Percentiles rank a stretch among this genome's conserved stretches.
Conservation (phyloP, 2,797 vertebrate genomes). For the Strix occidentalis region DNA sequence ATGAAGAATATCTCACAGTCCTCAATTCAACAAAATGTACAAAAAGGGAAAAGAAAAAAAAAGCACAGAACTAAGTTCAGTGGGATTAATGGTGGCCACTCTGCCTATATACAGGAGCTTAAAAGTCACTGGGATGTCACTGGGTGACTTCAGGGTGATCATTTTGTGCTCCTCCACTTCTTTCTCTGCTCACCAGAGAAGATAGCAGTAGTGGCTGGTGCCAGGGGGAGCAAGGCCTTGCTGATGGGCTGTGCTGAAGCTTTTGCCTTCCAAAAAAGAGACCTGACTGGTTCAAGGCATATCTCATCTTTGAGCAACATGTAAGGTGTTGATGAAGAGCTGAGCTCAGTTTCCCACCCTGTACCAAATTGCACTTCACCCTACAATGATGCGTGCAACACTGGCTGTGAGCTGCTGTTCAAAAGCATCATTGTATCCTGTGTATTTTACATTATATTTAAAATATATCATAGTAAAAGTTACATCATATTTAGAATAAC, state of each 20-base stretch:
- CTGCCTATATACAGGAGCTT: neutral
- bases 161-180: neutral
- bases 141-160: neutral
- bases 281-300: too few species aligned
- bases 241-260: neutral
- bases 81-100: neutral
- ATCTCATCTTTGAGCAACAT: neutral
- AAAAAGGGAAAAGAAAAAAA: neutral
- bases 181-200: neutral
- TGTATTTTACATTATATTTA: neutral
- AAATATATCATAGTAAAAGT: neutral
- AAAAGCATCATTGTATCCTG: neutral
- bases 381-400: neutral
- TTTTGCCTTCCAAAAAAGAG: neutral
- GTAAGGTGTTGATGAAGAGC: neutral
- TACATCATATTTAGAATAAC: neutral
- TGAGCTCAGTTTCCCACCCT: neutral
- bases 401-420: neutral
- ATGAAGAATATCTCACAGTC: neutral
- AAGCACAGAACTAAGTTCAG: neutral
- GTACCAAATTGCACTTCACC: neutral
- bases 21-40: neutral
- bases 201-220: neutral
- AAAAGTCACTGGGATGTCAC: neutral
- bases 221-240: neutral